These are phyloP conservation scores for Polypedilum pembai DNA, from an alignment of 1,140 invertebrate species.

Conservation along the genomic window DNA sequence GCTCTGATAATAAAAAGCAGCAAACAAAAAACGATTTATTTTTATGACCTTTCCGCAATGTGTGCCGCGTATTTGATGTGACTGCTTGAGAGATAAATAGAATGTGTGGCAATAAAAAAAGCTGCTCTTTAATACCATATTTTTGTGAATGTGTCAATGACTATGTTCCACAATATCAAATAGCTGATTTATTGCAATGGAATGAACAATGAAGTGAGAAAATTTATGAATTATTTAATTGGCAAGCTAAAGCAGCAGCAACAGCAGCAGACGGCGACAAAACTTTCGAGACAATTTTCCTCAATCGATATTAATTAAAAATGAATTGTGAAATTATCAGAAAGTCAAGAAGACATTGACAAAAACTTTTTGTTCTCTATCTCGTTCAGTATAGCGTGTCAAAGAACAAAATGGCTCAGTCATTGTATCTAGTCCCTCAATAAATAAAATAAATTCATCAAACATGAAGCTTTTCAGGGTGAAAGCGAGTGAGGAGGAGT, in stretches of 20 bases:
- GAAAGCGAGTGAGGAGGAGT: not conserved
- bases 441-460: no score
- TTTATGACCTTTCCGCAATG: slow-evolving; percentile 16
- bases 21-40: slow-evolving; percentile 24
- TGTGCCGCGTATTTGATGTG: not conserved
- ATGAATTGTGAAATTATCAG: not conserved
- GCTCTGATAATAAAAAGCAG: slow-evolving; percentile 3
- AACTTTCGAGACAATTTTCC: not conserved
- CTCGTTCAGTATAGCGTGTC: no score
- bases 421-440: no score
- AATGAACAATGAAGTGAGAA: no score
- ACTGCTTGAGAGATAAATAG: not conserved
- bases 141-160: not conserved
- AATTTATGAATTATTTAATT: no score
- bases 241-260: no score
- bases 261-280: not conserved
- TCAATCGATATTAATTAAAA: slow-evolving; percentile 9
- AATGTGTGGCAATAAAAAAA: slow-evolving; percentile 6
- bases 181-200: no score
- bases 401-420: no score
- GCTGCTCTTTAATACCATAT: not conserved
- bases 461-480: no score
- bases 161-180: no score
- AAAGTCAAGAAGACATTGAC: no score
- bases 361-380: no score